These are phyloP conservation scores for Molanna angustata DNA, from an alignment of 2,888 invertebrate species.

Conservation along the genomic window DNA sequence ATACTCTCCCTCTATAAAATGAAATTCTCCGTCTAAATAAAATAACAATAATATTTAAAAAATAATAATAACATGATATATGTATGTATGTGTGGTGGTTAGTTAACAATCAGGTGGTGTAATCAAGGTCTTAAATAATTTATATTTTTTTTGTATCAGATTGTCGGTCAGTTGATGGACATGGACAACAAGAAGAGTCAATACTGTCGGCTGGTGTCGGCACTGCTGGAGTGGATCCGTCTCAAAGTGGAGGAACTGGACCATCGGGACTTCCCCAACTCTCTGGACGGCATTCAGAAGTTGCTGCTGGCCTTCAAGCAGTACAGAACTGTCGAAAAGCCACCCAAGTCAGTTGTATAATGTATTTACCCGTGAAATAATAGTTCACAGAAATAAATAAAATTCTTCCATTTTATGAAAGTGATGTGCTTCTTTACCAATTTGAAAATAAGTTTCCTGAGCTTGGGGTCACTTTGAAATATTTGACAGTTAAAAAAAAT, in stretches of 20 bases:
- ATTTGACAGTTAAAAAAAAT: too few species aligned
- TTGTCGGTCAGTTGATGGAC: conserved; percentile 94
- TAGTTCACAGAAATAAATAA: background rate
- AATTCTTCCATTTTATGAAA: background rate
- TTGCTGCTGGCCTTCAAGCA: conserved; percentile 88
- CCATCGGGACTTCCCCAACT: conserved; percentile 88
- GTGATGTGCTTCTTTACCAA: too few species aligned
- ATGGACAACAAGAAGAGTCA: conserved; percentile 88
- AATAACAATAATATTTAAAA: too few species aligned
- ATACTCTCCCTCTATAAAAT: too few species aligned
- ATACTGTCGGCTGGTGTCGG: conserved; percentile 81
- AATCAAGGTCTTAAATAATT: too few species aligned
- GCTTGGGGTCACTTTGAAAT: too few species aligned
- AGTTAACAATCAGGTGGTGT: too few species aligned
- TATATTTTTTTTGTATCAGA: conserved; percentile 55
- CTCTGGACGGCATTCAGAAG: conserved; percentile 90
- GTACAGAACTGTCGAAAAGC: conserved; percentile 96
- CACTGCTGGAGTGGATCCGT: conserved; percentile 92
- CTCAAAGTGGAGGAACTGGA: conserved; percentile 79
- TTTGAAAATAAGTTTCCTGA: too few species aligned
- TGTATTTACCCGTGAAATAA: too few species aligned
- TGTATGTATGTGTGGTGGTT: too few species aligned
- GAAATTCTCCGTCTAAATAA: too few species aligned
- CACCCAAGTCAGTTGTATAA: conserved; percentile 73
- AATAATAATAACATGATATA: background rate